Evolutionary conservation across 2,797 vertebrate genomes (phyloP), one percentile per base, ranked within the genome.

Genomic region (Mareca penelope): DNA sequence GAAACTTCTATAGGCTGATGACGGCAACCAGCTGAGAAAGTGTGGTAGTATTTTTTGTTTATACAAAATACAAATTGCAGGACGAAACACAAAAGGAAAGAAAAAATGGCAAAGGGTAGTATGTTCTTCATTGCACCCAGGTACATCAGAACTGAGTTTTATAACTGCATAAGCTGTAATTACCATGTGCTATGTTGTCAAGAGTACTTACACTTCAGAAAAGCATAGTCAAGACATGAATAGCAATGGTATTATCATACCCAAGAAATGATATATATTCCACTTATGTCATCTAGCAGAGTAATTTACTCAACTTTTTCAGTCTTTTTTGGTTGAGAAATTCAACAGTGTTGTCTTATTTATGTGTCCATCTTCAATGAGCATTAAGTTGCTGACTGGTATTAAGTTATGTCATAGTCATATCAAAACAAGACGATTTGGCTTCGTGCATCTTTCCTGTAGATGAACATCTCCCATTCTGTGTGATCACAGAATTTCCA

Each of bases 121-220:
- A 6, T 19, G 28, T 23, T 60, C 28, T 53, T 72, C 86, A 22
- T 48, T 67, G 23, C 37, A 56, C 9, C 35, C 7, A 4, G 2
- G 2, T 46, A 17, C 24, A n/a, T 55, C 19, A 56, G n/a, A 42
- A 12, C 12, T 6, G 19, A 52, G 12, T 75, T 85, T 80, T 53
- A 6, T 46, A 75, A n/a, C n/a, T 23, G 21, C 33, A 26, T 10
- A 60, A 61, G 19, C 14, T n/a, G 26, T 75, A 63, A 68, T 14
- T 81, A 70, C 15, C 28, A 15, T 0, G 0, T 55, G 8, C 24
- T 10, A 4, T 56, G 15, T 33, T 42, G 61, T 59, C 22, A 37
- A 23, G 53, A 37, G 3, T 39, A 42, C 44, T 61, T 75, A 15
- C 17, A 10, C 15, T 61, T 77, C 72, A 83, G 29, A 81, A 52